Evolutionary conservation across 1,140 invertebrate species (phyloP).

Genomic region (Planococcus citri): DNA sequence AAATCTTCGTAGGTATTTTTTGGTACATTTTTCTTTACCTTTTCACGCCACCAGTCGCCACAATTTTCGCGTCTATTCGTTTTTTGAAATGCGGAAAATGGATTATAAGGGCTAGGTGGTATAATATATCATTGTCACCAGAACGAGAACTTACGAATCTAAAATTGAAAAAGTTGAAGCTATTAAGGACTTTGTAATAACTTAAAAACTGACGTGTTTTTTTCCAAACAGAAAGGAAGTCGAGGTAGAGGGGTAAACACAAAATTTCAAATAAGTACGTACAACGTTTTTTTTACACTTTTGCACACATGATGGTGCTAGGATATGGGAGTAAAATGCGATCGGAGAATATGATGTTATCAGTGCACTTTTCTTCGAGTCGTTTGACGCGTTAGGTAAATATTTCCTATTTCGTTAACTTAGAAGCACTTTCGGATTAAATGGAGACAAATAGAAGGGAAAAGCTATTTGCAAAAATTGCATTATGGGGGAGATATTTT

Average conservation of each 20-base stretch:
- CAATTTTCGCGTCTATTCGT: background rate
- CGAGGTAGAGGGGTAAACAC: no score
- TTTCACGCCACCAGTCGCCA: background rate
- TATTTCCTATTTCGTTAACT: no score
- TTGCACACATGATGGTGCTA: no score
- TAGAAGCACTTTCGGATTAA: no score
- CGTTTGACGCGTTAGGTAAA: no score
- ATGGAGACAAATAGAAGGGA: no score
- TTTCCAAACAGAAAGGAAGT: background rate
- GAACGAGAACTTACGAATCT: background rate
- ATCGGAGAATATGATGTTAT: background rate
- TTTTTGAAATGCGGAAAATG: background rate
- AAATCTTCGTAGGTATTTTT: no score
- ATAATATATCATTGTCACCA: background rate
- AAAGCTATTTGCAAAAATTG: no score
- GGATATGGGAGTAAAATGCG: background rate
- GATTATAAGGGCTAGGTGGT: background rate
- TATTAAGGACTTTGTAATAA: slow-evolving; percentile 8
- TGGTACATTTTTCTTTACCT: background rate
- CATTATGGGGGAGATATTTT: no score
- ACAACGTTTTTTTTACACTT: background rate
- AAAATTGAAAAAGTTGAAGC: slow-evolving; percentile 8
- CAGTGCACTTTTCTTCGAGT: background rate
- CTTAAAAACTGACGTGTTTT: slow-evolving; percentile 7
- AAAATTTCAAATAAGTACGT: background rate